Conservation (phyloP, 30 jellyfish, hydroid and myxozoan species). For the Chrysaora quinquecirrha region DNA sequence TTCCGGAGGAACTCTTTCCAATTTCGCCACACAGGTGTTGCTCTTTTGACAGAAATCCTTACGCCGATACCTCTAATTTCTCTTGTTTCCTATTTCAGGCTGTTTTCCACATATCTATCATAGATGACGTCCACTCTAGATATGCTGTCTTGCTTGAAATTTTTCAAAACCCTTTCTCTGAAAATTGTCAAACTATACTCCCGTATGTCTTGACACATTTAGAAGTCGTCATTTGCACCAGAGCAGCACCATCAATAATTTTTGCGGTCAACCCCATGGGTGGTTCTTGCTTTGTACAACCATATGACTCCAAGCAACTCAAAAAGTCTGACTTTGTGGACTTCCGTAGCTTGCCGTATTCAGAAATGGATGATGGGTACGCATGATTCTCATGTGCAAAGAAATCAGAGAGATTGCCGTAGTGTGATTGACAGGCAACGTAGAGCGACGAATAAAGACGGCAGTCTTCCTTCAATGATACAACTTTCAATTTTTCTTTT, state of each 20-base stretch:
- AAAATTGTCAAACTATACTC: not conserved
- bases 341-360: slow-evolving; percentile 43
- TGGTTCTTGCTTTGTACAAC: not conserved
- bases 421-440: slow-evolving; percentile 50
- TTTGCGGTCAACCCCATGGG: slow-evolving; percentile 15
- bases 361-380: slow-evolving; percentile 17
- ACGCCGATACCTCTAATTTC: not conserved
- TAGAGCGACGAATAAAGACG: slow-evolving; percentile 4
- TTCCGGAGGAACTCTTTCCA: not conserved
- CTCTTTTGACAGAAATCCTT: not conserved
- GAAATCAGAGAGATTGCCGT: slow-evolving; percentile 23
- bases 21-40: not conserved
- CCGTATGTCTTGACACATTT: slow-evolving; percentile 8
- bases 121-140: not conserved
- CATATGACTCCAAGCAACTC: not conserved
- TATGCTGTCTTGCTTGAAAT: slow-evolving; percentile 2
- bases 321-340: slow-evolving; percentile 12
- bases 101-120: not conserved
- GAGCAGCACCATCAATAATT: slow-evolving; percentile 7
- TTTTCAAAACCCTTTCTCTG: not conserved
- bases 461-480: slow-evolving; percentile 12
- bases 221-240: slow-evolving; percentile 20
- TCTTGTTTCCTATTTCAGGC: not conserved
- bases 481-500: not conserved
- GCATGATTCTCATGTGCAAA: too few relatives aligned